Conservation (phyloP, 2,113 vertebrate genomes). For the Sinocyclocheilus grahami region DNA sequence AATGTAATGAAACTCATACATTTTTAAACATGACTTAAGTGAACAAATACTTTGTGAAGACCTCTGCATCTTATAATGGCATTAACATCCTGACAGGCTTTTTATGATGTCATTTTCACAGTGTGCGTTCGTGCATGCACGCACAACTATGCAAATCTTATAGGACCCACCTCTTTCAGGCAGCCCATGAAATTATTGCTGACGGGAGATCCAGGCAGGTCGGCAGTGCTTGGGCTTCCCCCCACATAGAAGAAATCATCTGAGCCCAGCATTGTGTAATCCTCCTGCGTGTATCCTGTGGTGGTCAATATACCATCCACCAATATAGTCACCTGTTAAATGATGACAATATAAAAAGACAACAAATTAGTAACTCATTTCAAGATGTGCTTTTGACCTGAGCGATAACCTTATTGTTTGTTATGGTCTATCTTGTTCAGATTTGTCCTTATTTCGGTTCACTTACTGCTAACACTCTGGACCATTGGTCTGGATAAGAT, state of each 20-base stretch:
- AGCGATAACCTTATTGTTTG: slow-evolving; percentile 13
- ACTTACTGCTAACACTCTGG: slow-evolving; percentile 51
- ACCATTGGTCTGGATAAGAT: slow-evolving; percentile 73
- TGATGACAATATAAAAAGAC: slow-evolving; percentile 84
- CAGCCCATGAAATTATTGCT: slow-evolving; percentile 99
- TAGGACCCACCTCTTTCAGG: slow-evolving; percentile 87
- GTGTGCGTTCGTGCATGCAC: neutral
- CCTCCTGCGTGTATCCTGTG: slow-evolving; percentile 97
- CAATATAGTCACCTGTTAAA: slow-evolving; percentile 93
- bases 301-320: slow-evolving; percentile 98
- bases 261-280: slow-evolving; percentile 98
- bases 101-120: neutral
- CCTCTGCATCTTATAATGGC: neutral
- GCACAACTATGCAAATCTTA: neutral
- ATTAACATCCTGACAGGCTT: neutral
- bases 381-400: neutral
- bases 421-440: slow-evolving; percentile 7
- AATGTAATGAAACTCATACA: neutral
- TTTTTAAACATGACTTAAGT: neutral
- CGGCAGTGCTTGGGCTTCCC: slow-evolving; percentile 95
- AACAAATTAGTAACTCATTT: slow-evolving; percentile 77
- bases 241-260: slow-evolving; percentile 99
- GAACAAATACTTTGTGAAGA: neutral
- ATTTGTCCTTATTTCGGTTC: slow-evolving; percentile 31
- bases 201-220: slow-evolving; percentile 95